Percentiles rank a stretch among this genome's conserved stretches.
phyloP scores from a whole-genome alignment of 2,797 vertebrate genomes.

The Pogonophryne albipinna region DNA sequence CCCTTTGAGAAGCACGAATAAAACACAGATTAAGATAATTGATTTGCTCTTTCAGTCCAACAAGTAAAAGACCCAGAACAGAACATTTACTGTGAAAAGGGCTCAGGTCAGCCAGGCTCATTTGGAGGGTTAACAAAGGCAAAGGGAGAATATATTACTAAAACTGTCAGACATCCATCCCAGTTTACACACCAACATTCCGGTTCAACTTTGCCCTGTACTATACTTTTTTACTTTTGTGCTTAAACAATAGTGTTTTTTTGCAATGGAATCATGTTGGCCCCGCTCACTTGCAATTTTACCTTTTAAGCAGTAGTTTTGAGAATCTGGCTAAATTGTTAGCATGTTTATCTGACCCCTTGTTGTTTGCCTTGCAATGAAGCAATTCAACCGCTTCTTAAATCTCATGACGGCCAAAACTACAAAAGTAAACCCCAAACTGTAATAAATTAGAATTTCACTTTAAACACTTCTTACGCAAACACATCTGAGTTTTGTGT shows the following conservation, averaged over 20 bases:
- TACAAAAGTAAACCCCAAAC: fast-evolving
- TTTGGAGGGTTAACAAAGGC: too few species aligned
- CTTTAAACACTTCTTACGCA: neutral
- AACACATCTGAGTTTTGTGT: constrained; percentile 13
- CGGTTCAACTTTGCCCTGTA: neutral
- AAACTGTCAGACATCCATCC: neutral
- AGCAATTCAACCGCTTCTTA: neutral
- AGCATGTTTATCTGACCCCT: neutral
- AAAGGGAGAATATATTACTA: too few species aligned
- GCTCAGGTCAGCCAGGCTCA: too few species aligned
- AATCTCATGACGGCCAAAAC: neutral
- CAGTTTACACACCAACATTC: neutral
- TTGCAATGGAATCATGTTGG: neutral
- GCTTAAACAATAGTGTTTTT: neutral
- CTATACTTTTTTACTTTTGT: too few species aligned
- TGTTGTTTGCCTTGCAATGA: neutral
- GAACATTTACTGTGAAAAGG: neutral
- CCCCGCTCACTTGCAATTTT: neutral
- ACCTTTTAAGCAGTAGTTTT: neutral
- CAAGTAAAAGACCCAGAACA: neutral
- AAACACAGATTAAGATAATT: neutral
- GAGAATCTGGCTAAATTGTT: neutral
- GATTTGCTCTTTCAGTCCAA: neutral
- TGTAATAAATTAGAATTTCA: constrained; percentile 6
- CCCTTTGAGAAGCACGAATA: too few species aligned